Conservation (phyloP, 2,113 vertebrate genomes). For the Apteryx mantelli region DNA sequence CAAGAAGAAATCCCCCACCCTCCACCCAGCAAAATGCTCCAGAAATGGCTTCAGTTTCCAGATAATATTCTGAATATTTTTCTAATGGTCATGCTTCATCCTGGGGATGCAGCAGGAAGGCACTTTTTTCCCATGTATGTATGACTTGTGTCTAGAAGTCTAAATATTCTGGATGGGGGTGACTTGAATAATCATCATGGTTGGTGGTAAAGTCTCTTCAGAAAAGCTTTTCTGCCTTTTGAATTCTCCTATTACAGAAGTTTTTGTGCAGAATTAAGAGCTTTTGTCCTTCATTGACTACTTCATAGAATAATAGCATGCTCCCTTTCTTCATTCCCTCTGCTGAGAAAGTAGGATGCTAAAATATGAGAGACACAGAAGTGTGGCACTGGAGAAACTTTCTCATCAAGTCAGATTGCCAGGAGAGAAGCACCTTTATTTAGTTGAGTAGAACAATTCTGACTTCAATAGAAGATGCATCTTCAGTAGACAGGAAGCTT, state of each 20-base stretch:
- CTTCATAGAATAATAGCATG: background rate
- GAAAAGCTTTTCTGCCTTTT: background rate
- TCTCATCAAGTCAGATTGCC: background rate
- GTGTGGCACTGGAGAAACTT: background rate
- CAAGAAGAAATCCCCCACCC: background rate
- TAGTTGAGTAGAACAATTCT: background rate
- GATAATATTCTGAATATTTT: background rate
- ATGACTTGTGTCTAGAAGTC: background rate
- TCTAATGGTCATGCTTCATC: background rate
- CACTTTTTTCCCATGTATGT: background rate
- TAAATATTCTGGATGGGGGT: background rate
- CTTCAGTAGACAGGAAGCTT: background rate
- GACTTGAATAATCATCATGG: background rate
- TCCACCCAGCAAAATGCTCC: background rate
- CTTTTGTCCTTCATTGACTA: background rate
- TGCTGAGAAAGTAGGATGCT: background rate
- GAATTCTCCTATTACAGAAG: background rate
- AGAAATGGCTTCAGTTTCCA: background rate
- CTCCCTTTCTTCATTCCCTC: background rate
- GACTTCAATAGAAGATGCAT: background rate
- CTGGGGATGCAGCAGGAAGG: background rate
- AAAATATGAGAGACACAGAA: background rate
- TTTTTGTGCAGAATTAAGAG: conserved; percentile 8
- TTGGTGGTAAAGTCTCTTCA: background rate
- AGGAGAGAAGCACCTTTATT: accelerated